Evolutionary conservation across 2,888 invertebrate species (phyloP), one percentile per base, ranked within the genome.

Genomic region (Branchipolynoe longqiensis): DNA sequence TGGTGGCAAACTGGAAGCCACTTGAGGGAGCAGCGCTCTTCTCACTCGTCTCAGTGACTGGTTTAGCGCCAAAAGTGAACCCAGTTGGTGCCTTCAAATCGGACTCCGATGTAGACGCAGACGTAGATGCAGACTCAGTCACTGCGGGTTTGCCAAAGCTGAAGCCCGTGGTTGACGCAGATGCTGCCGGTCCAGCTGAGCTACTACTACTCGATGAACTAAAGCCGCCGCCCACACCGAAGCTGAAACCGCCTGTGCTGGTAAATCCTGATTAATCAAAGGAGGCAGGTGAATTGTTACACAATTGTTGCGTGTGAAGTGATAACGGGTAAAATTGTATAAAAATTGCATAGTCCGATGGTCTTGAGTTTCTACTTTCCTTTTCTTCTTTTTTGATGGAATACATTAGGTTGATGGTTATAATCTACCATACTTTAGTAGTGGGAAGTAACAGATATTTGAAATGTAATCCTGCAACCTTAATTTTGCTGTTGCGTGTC

Each of bases 211-310:
- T 40, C n/a, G 81, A 54, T 25, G 54, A 54, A 28, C 48, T 48
- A 22, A 81, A 54, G 31, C 81, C 81, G 2, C 33, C 31, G 2
- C 38, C 38, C 28, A 56, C 56, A 28, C 84, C 84, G 41, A 85
- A 85, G 25, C 56, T 78, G 58, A 85, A 85, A 4, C 85, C 85
- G 31, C 85, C 85, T 59, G 83, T 25, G 41, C 69, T 69, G 48
- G 59, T 73, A 73, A 85, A 85, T 12, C 69, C 83, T 83, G 31
- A 48, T 48, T 48, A 48, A 48, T 48, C 8, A 48, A 48, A 48
- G 8, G 8, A 18, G 8, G 8, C 48, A 48, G 18, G 48, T 8
- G 48, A 48, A 48, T 12, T 48, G 8, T 12, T 48, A 18, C 48
- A n/a, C n/a, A n/a, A n/a, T n/a, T n/a, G n/a, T n/a, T n/a, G n/a